Conservation (phyloP, 2,888 invertebrate species). For the Troides helena region DNA sequence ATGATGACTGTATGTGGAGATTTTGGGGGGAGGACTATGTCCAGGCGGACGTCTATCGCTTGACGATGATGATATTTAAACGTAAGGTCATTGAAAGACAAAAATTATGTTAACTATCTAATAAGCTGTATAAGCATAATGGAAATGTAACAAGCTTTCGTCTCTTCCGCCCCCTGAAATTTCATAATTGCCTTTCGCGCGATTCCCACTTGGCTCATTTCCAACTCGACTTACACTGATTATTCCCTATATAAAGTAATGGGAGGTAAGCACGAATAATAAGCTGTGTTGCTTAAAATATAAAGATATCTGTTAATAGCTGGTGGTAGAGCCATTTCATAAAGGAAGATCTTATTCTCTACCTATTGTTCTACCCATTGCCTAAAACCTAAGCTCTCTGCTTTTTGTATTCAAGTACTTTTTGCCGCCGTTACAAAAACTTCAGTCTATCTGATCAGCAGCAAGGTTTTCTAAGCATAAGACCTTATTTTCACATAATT, state of each 20-base stretch:
- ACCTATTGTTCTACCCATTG: too few relatives aligned
- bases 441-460: too few relatives aligned
- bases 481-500: too few relatives aligned
- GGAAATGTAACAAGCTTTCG: slow-evolving; percentile 5
- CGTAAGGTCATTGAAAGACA: neutral
- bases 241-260: slow-evolving; percentile 10
- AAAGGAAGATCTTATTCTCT: too few relatives aligned
- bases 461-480: too few relatives aligned
- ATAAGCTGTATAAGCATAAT: neutral
- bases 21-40: too few relatives aligned
- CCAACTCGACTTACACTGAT: slow-evolving; percentile 13
- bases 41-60: too few relatives aligned
- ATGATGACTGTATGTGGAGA: too few relatives aligned
- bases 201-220: slow-evolving; percentile 7
- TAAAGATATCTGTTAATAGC: neutral
- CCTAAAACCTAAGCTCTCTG: too few relatives aligned
- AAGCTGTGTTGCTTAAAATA: neutral
- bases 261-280: neutral
- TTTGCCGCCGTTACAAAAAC: too few relatives aligned
- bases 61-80: too few relatives aligned
- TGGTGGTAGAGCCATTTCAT: neutral
- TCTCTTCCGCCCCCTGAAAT: neutral
- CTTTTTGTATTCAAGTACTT: too few relatives aligned
- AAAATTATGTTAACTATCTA: neutral
- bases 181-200: slow-evolving; percentile 14